Percentiles rank a stretch among this genome's conserved stretches.
phyloP scores from a whole-genome alignment of 1,140 invertebrate species.

The Drosophila teissieri region DNA sequence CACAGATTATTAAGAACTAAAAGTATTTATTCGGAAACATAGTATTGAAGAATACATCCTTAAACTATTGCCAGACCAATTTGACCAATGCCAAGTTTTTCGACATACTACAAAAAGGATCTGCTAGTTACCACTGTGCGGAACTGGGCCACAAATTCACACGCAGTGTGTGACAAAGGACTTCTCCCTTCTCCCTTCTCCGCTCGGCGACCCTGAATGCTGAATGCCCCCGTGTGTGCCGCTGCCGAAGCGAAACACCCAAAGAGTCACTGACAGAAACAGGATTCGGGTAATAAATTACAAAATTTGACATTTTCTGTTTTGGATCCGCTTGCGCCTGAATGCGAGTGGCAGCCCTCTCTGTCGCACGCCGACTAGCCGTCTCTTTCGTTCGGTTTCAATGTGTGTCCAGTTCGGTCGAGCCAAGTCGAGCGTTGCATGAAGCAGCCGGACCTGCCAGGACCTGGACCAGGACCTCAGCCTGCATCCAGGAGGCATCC shows the following conservation, averaged over 20 bases:
- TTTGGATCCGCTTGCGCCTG: conserved; percentile 82
- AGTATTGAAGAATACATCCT: too few species aligned
- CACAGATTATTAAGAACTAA: too few species aligned
- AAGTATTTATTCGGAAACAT: too few species aligned
- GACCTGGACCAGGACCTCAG: conserved; percentile 49
- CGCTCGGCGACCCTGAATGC: conserved; percentile 11
- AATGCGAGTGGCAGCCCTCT: conserved; percentile 43
- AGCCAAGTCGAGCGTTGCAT: conserved; percentile 49
- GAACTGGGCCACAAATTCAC: conserved; percentile 73
- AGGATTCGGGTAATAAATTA: conserved; percentile 85
- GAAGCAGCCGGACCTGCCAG: conserved; percentile 45
- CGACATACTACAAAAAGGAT: background rate
- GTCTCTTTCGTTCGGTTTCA: conserved; percentile 38
- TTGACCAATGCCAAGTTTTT: too few species aligned
- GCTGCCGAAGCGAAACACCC: conserved; percentile 64
- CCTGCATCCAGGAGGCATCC: conserved; percentile 36
- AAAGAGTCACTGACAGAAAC: conserved; percentile 84
- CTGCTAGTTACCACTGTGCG: conserved; percentile 21
- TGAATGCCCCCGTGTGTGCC: conserved; percentile 35
- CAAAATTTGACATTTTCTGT: conserved; percentile 84
- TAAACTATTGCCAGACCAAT: too few species aligned
- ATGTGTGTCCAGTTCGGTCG: conserved; percentile 48
- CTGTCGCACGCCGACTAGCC: conserved; percentile 10
- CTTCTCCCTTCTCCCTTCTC: conserved; percentile 18
- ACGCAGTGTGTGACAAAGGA: conserved; percentile 82